Evolutionary conservation across 1,140 invertebrate genomes (phyloP).

Genomic region (Parapsyche elsis): DNA sequence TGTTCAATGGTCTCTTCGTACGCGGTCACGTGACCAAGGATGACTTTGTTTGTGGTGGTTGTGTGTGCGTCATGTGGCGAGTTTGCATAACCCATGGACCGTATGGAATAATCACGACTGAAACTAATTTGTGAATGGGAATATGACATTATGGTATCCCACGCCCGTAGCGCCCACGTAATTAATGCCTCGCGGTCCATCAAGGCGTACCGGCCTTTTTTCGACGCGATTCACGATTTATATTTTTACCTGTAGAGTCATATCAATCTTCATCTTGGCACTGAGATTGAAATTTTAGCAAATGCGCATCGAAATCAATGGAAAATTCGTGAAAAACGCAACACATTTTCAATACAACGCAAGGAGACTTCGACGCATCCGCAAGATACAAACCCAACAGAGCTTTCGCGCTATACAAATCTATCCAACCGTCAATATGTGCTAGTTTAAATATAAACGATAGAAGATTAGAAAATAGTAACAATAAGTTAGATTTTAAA

Average conservation of each 20-base stretch:
- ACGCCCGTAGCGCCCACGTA: conserved; percentile 46
- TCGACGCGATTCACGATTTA: neutral
- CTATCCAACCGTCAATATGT: too few species aligned
- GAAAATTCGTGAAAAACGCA: neutral
- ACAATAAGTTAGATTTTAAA: too few species aligned
- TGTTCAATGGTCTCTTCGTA: neutral
- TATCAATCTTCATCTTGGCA: neutral
- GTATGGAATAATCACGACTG: conserved; percentile 51
- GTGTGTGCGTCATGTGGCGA: conserved; percentile 16
- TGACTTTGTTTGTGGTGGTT: neutral
- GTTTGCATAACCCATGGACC: conserved; percentile 34
- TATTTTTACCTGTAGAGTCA: neutral
- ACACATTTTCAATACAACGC: neutral
- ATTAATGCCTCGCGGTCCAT: conserved; percentile 48
- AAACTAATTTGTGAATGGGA: conserved; percentile 54
- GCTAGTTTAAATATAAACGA: too few species aligned
- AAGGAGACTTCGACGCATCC: neutral
- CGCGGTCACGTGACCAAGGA: too few species aligned
- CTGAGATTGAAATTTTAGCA: neutral
- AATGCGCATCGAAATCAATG: neutral
- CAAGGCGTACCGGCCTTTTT: conserved; percentile 31
- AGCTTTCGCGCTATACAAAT: neutral
- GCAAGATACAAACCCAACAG: neutral
- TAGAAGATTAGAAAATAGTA: too few species aligned
- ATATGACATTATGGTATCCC: conserved; percentile 52